Base-by-base conservation (phyloP, 1,140 invertebrate genomes). In the Nephila pilipes region DNA sequence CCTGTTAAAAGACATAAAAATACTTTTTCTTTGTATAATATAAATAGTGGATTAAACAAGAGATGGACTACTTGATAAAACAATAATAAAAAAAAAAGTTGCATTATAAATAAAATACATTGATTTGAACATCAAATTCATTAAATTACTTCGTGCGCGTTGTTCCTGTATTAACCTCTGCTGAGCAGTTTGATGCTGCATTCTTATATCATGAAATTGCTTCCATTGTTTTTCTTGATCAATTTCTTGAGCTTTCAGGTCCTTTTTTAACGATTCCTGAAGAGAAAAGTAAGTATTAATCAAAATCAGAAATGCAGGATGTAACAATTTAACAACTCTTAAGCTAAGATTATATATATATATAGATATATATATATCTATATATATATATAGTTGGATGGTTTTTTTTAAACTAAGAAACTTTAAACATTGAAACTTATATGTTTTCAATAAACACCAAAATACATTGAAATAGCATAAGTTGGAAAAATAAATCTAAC, bases 201-300 rank as follows among this genome's bases (percentile, higher is more conserved):
- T 97, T 95, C 97, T 96, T 92, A 97, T 95, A 36, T 97, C 97
- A 95, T 98, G 97, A 93, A 98, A 95, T 94, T 98, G 97, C 95
- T 98, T 98, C 98, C 98, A 98, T 94, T 97, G 97, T 22, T 97
- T 96, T 95, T 98, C 97, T 94, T 98, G 97, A 95, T 98, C 98
- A 63, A 97, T 97, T 96, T 98, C 98, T 94, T 97, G 96, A 63
- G 58, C 8, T 85, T 46, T 83, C 92, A n/a, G 63, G 29, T 36
- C 16, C 12, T 75, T 94, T 94, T 60, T 87, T 93, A 12, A n/a
- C 12, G 69, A 87, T 22, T 94, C 94, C 94, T 90, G 20, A n/a
- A 25, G 75, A 60, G 3, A 29, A 54, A 57, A 1, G 12, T n/a
- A 63, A 25, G 25, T 1, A 25, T 3, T 46, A 46, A 60, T 5